Percentiles rank a stretch among this genome's conserved stretches.
Conservation (phyloP, 2,888 invertebrate species). For the Altica lythri region DNA sequence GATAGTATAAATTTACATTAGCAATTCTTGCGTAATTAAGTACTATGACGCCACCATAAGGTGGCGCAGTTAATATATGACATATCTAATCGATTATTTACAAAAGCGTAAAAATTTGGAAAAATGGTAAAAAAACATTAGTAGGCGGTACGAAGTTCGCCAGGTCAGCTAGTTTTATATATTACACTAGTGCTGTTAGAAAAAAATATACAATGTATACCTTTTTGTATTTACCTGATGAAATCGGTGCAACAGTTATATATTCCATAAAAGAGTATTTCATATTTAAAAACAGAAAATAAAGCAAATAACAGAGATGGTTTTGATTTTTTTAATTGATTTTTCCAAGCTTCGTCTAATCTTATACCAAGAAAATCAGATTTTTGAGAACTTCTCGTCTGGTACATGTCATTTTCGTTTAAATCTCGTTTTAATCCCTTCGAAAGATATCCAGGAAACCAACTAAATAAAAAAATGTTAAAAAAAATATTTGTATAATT, state of each 20-base stretch:
- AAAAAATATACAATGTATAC: too few species aligned
- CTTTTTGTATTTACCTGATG: constrained; percentile 27
- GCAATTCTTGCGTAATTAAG: too few species aligned
- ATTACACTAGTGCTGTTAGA: too few species aligned
- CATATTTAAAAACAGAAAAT: constrained; percentile 42
- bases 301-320: constrained; percentile 47
- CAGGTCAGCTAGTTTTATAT: too few species aligned
- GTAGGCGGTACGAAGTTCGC: too few species aligned
- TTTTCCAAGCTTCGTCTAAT: constrained; percentile 52
- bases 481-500: too few species aligned
- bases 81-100: too few species aligned
- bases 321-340: constrained; percentile 37
- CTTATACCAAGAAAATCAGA: constrained; percentile 50
- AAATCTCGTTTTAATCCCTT: constrained; percentile 58
- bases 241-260: constrained; percentile 33
- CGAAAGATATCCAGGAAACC: constrained; percentile 58
- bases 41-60: too few species aligned
- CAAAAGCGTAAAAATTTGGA: too few species aligned
- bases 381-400: constrained; percentile 19
- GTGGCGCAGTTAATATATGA: too few species aligned
- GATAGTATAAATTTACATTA: too few species aligned
- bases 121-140: too few species aligned
- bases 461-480: constrained; percentile 51
- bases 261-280: constrained; percentile 35
- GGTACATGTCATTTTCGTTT: constrained; percentile 58